Percentiles rank a stretch among this genome's conserved stretches.
phyloP scores from a whole-genome alignment of 92 coral and sea anemone genomes.

The Phymanthus crucifer region DNA sequence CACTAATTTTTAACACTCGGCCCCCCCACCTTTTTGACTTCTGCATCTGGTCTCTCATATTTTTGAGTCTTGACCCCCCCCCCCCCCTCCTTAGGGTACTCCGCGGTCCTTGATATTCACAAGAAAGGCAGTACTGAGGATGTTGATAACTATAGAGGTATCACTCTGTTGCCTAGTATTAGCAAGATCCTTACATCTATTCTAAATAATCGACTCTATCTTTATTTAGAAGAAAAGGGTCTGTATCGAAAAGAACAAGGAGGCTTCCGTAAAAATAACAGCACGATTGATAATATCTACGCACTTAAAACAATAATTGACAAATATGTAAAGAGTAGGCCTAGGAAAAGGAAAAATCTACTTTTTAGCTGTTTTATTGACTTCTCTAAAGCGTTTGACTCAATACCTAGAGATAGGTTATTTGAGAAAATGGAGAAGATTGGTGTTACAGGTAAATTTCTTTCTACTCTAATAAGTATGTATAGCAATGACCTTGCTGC shows the following conservation, averaged over 20 bases:
- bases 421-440: not conserved
- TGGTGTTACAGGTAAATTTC: conserved; percentile 21
- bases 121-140: not conserved
- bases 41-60: no score
- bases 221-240: conserved; percentile 26
- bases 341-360: conserved; percentile 37
- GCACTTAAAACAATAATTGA: conserved; percentile 34
- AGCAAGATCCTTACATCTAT: conserved; percentile 38
- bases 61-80: no score
- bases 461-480: conserved; percentile 10
- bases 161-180: conserved; percentile 30
- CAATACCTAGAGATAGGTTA: conserved; percentile 10
- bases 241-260: conserved; percentile 22
- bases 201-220: conserved; percentile 31
- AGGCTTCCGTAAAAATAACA: conserved; percentile 30
- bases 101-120: no score
- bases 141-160: conserved; percentile 28
- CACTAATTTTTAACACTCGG: no score
- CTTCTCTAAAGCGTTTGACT: conserved; percentile 29
- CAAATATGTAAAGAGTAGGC: conserved; percentile 35
- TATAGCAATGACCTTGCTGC: conserved; percentile 28
- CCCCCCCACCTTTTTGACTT: no score
- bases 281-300: conserved; percentile 31
- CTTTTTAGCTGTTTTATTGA: conserved; percentile 32
- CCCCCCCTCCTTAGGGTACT: no score